Percentiles rank a stretch among this genome's conserved stretches.
Conservation (phyloP, 2,888 invertebrate species). For the Allolobophora icterica region DNA sequence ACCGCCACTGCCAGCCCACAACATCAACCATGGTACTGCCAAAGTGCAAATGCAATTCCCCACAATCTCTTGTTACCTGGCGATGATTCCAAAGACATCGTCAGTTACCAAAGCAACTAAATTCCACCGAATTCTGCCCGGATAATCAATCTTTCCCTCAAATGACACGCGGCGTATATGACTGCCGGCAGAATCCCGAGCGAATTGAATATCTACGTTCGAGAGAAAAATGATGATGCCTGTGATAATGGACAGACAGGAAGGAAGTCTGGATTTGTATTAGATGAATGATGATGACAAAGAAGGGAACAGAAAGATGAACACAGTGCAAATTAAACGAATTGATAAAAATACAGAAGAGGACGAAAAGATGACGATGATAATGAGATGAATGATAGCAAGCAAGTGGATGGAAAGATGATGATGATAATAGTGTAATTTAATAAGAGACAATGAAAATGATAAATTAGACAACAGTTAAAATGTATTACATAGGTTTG, state of each 20-base stretch:
- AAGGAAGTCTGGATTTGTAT: background rate
- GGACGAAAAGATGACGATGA: constrained; percentile 27
- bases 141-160: constrained; percentile 21
- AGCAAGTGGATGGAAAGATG: background rate
- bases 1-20: background rate
- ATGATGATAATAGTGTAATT: background rate
- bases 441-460: background rate
- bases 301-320: background rate
- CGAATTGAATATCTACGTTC: background rate
- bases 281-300: constrained; percentile 6
- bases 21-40: background rate
- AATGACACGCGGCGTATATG: background rate
- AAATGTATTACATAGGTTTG: background rate
- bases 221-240: background rate
- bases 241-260: constrained; percentile 11
- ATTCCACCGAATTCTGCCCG: background rate
- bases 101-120: background rate
- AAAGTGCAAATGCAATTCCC: background rate
- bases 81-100: background rate
- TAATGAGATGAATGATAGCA: background rate
- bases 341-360: background rate
- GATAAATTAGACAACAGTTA: background rate
- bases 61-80: constrained; percentile 22
- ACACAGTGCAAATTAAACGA: constrained; percentile 25
- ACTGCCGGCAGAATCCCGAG: background rate